phyloP scores from a whole-genome alignment of 2,797 vertebrate genomes.

The Emys orbicularis region DNA sequence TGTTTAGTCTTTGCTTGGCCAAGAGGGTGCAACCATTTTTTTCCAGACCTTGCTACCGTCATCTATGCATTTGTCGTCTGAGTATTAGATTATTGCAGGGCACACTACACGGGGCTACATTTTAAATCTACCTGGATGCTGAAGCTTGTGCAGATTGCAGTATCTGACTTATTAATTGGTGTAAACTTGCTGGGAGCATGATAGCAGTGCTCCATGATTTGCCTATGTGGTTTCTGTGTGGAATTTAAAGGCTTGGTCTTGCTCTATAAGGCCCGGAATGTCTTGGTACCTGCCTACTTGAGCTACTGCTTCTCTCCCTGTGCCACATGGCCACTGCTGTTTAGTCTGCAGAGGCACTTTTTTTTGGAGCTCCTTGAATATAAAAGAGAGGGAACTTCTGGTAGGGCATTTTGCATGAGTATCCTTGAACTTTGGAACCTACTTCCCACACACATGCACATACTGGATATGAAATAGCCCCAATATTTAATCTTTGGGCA shows the following conservation, averaged over 20 bases:
- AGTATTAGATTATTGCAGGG: fast-evolving
- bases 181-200: neutral
- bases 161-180: conserved; percentile 11
- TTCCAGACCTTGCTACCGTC: neutral
- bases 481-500: neutral
- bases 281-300: neutral
- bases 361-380: neutral
- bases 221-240: conserved; percentile 60
- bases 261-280: conserved; percentile 49
- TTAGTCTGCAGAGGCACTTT: neutral
- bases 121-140: neutral
- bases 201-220: neutral
- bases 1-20: neutral
- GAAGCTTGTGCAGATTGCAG: neutral
- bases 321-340: neutral
- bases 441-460: neutral
- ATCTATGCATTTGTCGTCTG: neutral
- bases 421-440: conserved; percentile 3
- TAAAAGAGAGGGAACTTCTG: neutral
- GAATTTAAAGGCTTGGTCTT: conserved; percentile 45
- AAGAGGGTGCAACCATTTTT: neutral
- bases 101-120: neutral
- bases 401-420: neutral
- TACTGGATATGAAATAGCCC: neutral
- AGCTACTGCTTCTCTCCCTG: neutral